Conservation (phyloP, 2,113 vertebrate genomes). For the Cygnus buccinator region DNA sequence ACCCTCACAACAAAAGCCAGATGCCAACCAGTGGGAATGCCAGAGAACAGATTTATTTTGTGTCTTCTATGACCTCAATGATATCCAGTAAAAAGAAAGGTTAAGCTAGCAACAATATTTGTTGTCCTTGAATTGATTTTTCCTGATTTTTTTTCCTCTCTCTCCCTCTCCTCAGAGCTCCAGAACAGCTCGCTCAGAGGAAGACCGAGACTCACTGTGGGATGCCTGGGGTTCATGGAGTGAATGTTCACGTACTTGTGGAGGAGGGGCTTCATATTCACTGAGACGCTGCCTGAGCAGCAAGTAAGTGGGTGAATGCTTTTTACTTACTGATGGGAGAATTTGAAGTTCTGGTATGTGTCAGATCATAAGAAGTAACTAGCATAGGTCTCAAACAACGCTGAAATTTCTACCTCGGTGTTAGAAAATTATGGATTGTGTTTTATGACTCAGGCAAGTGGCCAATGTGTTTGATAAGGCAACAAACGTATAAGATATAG, state of each 20-base stretch:
- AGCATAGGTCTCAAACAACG: not conserved
- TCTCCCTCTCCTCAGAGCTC: constrained; percentile 82
- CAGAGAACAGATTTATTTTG: not conserved
- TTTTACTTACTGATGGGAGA: not conserved
- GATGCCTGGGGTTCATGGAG: constrained; percentile 97
- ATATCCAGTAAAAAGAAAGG: not conserved
- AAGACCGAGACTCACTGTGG: constrained; percentile 92
- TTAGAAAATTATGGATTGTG: not conserved
- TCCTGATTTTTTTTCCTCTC: not conserved
- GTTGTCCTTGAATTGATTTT: not conserved
- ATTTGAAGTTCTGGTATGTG: not conserved
- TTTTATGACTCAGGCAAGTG: not conserved
- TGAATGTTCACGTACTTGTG: constrained; percentile 94
- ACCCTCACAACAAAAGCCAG: not conserved
- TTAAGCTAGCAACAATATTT: not conserved
- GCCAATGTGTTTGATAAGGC: not conserved
- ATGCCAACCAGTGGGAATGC: not conserved
- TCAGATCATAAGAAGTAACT: not conserved
- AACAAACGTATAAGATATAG: not conserved
- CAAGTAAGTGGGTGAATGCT: constrained; percentile 80
- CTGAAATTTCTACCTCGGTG: not conserved
- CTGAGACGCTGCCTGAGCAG: constrained; percentile 92
- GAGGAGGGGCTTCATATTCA: constrained; percentile 94
- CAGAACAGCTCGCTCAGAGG: constrained; percentile 89
- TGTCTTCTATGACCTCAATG: not conserved